A percentile compares a stretch with the other conserved stretches of the same genome.
Evolutionary conservation across 2,888 invertebrate genomes (phyloP).

Genomic region (Malachius bipustulatus): DNA sequence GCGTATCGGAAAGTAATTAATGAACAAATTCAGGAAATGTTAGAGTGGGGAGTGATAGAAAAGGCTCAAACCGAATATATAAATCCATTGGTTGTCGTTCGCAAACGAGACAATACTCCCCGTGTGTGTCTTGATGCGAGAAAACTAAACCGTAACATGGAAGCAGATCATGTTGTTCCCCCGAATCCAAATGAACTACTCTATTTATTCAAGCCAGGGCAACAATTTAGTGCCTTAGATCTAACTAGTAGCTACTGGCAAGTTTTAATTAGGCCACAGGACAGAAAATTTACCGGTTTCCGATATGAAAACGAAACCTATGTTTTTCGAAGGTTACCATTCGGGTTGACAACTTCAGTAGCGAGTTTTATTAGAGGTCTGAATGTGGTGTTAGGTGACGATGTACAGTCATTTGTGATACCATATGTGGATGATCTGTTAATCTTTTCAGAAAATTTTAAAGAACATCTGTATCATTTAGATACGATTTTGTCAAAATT

Average conservation of each 20-base stretch:
- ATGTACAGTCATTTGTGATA: constrained; percentile 3
- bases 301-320: constrained; percentile 6
- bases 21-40: constrained; percentile 4
- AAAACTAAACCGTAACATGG: not conserved
- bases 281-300: constrained; percentile 7
- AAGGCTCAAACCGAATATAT: constrained; percentile 4
- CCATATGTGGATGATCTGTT: constrained; percentile 9
- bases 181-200: constrained; percentile 6
- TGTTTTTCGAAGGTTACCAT: constrained; percentile 7
- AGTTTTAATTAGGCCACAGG: constrained; percentile 2
- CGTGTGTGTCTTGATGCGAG: constrained; percentile 4
- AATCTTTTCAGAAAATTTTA: constrained; percentile 4
- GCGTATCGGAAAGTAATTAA: constrained; percentile 4
- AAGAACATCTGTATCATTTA: constrained; percentile 4
- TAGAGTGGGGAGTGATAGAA: not conserved
- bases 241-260: constrained; percentile 9
- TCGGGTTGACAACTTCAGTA: constrained; percentile 8
- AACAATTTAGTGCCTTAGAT: constrained; percentile 5
- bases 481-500: not conserved
- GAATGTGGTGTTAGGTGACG: constrained; percentile 6
- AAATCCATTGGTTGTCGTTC: not conserved
- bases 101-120: constrained; percentile 2
- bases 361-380: constrained; percentile 8
- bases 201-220: not conserved
- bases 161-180: constrained; percentile 1